Conservation (phyloP, 2,797 vertebrate genomes). For the Premnoplex brunnescens region DNA sequence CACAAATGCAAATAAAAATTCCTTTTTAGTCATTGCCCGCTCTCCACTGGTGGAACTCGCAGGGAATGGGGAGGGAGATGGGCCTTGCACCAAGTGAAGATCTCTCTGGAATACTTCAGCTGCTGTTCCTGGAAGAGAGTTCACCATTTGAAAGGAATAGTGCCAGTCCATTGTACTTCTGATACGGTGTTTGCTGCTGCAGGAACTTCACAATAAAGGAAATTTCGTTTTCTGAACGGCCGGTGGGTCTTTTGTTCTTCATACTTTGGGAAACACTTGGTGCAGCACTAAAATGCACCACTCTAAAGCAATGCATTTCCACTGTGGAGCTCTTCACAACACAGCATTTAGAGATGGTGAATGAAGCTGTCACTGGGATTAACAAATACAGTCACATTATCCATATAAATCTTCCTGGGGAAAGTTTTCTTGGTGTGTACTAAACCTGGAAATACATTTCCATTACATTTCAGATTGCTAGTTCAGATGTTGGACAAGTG, state of each 20-base stretch:
- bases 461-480: too few species aligned
- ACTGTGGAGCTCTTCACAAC: rapidly evolving
- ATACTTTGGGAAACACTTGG: not conserved
- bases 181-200: not conserved
- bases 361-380: not conserved
- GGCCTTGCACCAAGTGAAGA: not conserved
- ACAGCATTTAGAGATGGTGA: not conserved
- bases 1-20: not conserved
- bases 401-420: not conserved
- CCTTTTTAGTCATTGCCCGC: not conserved
- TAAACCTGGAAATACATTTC: not conserved
- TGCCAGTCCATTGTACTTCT: not conserved
- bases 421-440: not conserved
- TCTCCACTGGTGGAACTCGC: not conserved
- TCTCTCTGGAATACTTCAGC: not conserved
- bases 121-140: not conserved
- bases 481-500: not conserved
- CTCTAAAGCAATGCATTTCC: not conserved
- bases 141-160: not conserved
- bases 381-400: not conserved
- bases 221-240: not conserved
- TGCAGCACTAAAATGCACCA: not conserved
- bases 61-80: not conserved
- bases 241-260: not conserved
- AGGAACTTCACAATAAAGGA: conserved; percentile 13